Evolutionary conservation across 2,113 vertebrate genomes (phyloP).

Genomic region (Acrocephalus kingi): DNA sequence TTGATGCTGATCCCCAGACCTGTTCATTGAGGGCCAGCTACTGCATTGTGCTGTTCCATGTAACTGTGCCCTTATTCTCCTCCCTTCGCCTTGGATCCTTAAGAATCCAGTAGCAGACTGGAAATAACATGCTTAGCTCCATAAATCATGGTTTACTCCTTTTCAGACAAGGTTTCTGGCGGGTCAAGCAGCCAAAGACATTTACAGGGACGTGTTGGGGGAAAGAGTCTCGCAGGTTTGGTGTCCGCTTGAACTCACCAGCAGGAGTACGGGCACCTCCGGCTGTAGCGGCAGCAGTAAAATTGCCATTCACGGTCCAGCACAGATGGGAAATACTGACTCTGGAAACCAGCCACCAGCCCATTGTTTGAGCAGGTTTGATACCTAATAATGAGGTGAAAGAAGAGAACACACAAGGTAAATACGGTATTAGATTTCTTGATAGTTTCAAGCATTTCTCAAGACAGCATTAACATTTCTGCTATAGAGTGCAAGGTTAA

Average conservation of each 20-base stretch:
- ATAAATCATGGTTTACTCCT: neutral
- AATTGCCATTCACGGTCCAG: constrained; percentile 98
- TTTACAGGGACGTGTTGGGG: neutral
- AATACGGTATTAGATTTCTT: neutral
- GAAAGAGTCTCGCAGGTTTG: neutral
- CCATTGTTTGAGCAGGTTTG: constrained; percentile 93
- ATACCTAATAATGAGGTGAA: constrained; percentile 77
- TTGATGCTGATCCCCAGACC: neutral
- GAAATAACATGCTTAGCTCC: neutral
- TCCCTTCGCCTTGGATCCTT: neutral
- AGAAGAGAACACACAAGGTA: neutral
- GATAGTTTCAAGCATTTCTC: neutral
- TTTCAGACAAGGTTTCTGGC: neutral
- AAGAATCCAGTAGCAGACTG: neutral
- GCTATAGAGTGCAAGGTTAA: neutral
- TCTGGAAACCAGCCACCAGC: constrained; percentile 92
- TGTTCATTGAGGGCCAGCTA: neutral
- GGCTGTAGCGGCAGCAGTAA: constrained; percentile 92
- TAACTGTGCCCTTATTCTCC: neutral
- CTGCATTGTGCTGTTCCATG: rapidly evolving
- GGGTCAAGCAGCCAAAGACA: neutral
- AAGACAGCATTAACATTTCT: neutral
- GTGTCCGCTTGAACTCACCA: constrained; percentile 79
- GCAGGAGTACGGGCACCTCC: constrained; percentile 91
- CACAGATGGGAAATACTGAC: constrained; percentile 91